Evolutionary conservation across 2,797 vertebrate genomes (phyloP).

Genomic region (Cheirogaleus major): DNA sequence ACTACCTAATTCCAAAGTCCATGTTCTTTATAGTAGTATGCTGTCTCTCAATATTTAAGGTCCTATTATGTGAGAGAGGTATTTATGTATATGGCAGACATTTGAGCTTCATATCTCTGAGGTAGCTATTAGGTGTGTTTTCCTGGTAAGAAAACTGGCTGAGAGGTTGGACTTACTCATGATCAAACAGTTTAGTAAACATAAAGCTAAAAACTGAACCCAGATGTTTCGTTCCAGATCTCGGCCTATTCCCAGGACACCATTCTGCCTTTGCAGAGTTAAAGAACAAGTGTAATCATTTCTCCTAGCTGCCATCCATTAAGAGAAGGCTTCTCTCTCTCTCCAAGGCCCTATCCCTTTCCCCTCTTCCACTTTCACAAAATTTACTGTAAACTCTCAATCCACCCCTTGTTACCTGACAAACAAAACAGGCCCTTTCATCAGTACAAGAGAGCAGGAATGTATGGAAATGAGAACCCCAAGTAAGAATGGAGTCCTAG

Average conservation of each 20-base stretch:
- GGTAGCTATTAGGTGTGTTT: conserved; percentile 32
- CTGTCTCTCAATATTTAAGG: conserved; percentile 13
- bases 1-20: background rate
- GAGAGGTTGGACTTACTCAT: conserved; percentile 35
- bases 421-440: background rate
- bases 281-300: conserved; percentile 7
- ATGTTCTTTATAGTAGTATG: background rate
- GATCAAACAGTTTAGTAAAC: conserved; percentile 13
- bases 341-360: background rate
- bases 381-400: conserved; percentile 23
- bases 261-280: conserved; percentile 4
- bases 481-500: conserved; percentile 19
- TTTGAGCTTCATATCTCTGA: conserved; percentile 31
- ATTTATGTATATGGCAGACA: conserved; percentile 22
- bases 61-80: conserved; percentile 22
- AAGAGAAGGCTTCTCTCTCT: background rate
- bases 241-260: background rate
- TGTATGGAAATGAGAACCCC: conserved; percentile 33
- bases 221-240: conserved; percentile 50
- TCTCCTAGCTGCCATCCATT: background rate
- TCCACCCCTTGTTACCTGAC: conserved; percentile 26
- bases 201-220: conserved; percentile 21
- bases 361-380: background rate
- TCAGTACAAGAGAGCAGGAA: conserved; percentile 25
- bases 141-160: conserved; percentile 45